Evolutionary conservation across 2,888 invertebrate genomes (phyloP), one percentile per base, ranked within the genome.

Genomic region (Diploptera punctata): DNA sequence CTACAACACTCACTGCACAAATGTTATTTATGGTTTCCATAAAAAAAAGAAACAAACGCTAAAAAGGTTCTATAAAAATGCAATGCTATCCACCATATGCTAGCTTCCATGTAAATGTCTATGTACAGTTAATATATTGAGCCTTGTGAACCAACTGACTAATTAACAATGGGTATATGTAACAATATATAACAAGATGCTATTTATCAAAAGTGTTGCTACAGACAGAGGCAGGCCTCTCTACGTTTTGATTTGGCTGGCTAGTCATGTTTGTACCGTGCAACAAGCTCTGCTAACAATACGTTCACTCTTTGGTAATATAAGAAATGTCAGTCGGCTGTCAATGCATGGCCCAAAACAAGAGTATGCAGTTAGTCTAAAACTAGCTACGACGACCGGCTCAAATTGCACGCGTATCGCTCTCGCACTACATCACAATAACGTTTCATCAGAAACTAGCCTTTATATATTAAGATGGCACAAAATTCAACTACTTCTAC

Each of bases 131-230:
- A 73, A 70, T 73, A 73, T 71, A 72, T 76, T 76, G 76, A 76
- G 76, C 76, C 72, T 76, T 76, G 75, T 76, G 76, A 76, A 72
- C 73, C 67, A 73, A 74, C 76, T 73, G 73, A 75, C 76, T 76
- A 76, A 61, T 76, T 75, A 77, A 77, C 77, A 77, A 76, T 76
- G 74, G 75, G 75, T 76, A 77, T 74, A 75, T 74, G 74, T 77
- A 77, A 77, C 77, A 77, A 77, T 77, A 76, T 76, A 76, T 77
- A 77, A 77, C 77, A 77, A 77, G 75, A 75, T 75, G 73, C 76
- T 76, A 76, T 75, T 73, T 77, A 77, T 77, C 76, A 77, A 77
- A 77, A 77, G 74, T 75, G 67, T 74, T 73, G 74, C 73, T 68
- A n/a, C n/a, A n/a, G n/a, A n/a, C 70, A 73, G 62, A 67, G 71